A percentile compares a stretch with the other conserved stretches of the same genome.
phyloP scores from a whole-genome alignment of 2,888 invertebrate species.

The Sycophila texana region DNA sequence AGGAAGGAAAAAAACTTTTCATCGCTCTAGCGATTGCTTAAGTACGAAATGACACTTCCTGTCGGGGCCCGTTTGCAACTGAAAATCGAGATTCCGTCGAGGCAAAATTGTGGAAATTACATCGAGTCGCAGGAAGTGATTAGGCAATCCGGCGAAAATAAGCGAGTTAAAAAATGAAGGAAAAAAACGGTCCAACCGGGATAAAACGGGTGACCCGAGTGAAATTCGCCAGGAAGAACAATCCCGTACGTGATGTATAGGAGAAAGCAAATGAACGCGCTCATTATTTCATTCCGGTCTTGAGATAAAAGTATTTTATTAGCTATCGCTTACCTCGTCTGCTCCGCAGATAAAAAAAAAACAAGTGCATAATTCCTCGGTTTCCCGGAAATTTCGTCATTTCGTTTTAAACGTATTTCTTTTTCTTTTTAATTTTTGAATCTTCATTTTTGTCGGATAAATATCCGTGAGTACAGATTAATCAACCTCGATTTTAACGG shows the following conservation, averaged over 20 bases:
- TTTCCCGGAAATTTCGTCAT: constrained; percentile 38
- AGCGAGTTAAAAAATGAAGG: constrained; percentile 9
- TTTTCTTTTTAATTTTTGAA: no score
- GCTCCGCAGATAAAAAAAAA: constrained; percentile 2
- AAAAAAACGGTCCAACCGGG: background rate
- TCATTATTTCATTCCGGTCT: background rate
- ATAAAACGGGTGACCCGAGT: background rate
- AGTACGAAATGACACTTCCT: constrained; percentile 18
- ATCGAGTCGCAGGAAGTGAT: constrained; percentile 19
- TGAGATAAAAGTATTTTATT: background rate
- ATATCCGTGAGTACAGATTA: no score
- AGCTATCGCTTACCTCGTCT: background rate
- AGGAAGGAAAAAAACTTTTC: background rate
- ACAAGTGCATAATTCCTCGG: constrained; percentile 29
- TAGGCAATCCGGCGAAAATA: constrained; percentile 23
- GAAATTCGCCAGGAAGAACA: background rate
- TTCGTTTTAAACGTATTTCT: background rate
- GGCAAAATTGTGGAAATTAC: constrained; percentile 22
- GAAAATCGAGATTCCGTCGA: constrained; percentile 36
- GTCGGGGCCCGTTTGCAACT: background rate
- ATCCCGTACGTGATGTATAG: background rate
- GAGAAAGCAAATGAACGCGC: background rate
- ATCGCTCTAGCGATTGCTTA: background rate
- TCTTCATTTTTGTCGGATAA: no score
- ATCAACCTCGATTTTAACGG: no score